Conservation (phyloP, 1,140 invertebrate species). For the Philotrypesis tridentata region DNA sequence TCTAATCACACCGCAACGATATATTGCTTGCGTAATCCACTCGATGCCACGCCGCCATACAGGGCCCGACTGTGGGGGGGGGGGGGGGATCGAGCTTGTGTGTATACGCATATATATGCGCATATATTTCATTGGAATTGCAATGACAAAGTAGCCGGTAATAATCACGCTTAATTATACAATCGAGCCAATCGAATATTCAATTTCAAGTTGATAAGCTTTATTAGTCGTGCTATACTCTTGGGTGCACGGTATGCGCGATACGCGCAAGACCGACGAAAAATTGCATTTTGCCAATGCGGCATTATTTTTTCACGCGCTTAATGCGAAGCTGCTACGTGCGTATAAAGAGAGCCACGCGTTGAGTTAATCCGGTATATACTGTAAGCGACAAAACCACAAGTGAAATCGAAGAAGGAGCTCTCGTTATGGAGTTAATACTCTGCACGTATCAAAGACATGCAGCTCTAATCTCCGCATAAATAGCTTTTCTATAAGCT, state of each 20-base stretch:
- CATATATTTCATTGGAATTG: neutral
- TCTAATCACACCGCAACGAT: constrained; percentile 29
- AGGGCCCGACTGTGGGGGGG: neutral
- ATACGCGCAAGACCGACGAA: too few relatives aligned
- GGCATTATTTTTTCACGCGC: too few relatives aligned
- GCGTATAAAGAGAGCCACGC: too few relatives aligned
- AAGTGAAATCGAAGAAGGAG: constrained; percentile 5
- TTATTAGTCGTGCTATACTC: neutral
- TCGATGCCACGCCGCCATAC: neutral
- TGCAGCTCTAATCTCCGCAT: neutral
- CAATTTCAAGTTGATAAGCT: neutral
- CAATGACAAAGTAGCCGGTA: neutral
- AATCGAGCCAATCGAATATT: neutral
- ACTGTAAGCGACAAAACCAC: neutral
- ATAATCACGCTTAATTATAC: neutral
- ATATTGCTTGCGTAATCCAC: constrained; percentile 13
- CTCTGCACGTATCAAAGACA: neutral
- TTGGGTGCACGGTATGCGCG: neutral
- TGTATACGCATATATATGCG: too few relatives aligned
- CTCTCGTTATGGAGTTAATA: constrained; percentile 14
- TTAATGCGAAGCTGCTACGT: neutral
- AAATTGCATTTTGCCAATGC: too few relatives aligned
- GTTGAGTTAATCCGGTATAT: neutral
- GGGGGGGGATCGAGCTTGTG: too few relatives aligned
- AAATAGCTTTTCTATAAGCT: constrained; percentile 27